A percentile compares a stretch with the other conserved stretches of the same genome.
Conservation (phyloP, 2,888 invertebrate species). For the Tridacna gigas region DNA sequence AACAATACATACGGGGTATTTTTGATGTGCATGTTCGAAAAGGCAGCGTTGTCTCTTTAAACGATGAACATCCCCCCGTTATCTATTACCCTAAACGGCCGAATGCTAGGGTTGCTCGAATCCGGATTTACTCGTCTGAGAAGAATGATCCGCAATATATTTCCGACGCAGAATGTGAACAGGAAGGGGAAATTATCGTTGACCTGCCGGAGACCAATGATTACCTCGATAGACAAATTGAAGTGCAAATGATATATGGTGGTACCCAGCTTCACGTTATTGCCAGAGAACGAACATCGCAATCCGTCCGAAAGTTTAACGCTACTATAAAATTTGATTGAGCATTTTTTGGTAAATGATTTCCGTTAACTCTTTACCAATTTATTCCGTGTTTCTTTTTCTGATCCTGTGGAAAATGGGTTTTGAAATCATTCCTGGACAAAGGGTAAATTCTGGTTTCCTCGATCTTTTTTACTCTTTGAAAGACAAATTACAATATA, state of each 20-base stretch:
- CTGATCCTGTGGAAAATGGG: too few relatives aligned
- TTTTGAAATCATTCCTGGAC: too few relatives aligned
- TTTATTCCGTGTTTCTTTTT: too few relatives aligned
- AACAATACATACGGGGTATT: conserved; percentile 22
- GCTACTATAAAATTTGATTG: too few relatives aligned
- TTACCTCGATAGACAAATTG: conserved; percentile 26
- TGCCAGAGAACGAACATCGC: conserved; percentile 22
- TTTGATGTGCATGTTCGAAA: conserved; percentile 37
- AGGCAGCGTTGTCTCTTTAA: conserved; percentile 20
- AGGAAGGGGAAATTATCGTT: conserved; percentile 45
- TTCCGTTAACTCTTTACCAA: too few relatives aligned
- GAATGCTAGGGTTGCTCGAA: conserved; percentile 17
- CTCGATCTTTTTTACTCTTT: too few relatives aligned
- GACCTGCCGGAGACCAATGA: conserved; percentile 45
- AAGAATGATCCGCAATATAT: conserved; percentile 14
- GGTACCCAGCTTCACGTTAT: conserved; percentile 58
- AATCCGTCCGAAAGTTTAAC: too few relatives aligned
- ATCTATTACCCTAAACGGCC: conserved; percentile 20
- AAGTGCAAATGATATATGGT: conserved; percentile 54
- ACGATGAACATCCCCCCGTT: background rate
- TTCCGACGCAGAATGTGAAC: conserved; percentile 38
- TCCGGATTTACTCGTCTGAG: conserved; percentile 40
- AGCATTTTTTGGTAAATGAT: too few relatives aligned
- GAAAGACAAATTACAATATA: too few relatives aligned
- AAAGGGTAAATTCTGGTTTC: too few relatives aligned